Base-by-base conservation (phyloP, 2,888 invertebrate species). In the Eilema sororculum region DNA sequence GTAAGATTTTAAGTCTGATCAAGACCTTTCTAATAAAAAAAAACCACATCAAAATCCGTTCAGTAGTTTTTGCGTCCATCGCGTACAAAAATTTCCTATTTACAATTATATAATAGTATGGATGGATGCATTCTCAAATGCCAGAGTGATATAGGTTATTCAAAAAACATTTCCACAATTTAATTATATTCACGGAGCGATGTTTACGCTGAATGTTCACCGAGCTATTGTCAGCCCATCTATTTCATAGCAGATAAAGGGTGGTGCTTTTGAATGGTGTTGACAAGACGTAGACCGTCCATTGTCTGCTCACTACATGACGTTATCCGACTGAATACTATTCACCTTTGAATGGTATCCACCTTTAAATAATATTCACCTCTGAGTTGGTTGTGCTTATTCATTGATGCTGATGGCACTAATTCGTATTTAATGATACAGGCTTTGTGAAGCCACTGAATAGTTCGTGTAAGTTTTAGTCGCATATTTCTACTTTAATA, bases 211-310 rank as follows among this genome's bases (percentile, higher is more conserved):
- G 83, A 86, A 87, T 83, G 85, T 81, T 86, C 82, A 78, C 78
- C 79, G 75, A 37, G 37, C 75, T 60, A 79, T 90, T 90, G 90
- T 90, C 77, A 78, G 69, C 79, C 82, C 83, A 86, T 84, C 88
- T 87, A 83, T 88, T 88, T 87, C 87, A 88, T 89, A 88, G 86
- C 85, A 88, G 89, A 89, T 90, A 89, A 87, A 89, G 88, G 88
- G 85, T 83, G 25, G 81, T 81, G 87, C 84, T 86, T 87, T 83
- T 88, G 87, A 89, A 90, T 90, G 83, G 87, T 85, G 87, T 84
- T 88, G 90, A 88, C 87, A 87, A 83, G 85, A 81, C 79, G 83
- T 83, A 85, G 86, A 84, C 85, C 81, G 75, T 78, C 75, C 76
- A 87, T 91, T 90, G 90, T 89, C 78, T 81, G 78, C 66, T 71